Percentiles rank a stretch among this genome's conserved stretches.
These are phyloP conservation scores for Poecilia wingei DNA, from an alignment of 2,797 vertebrate genomes.

Conservation along the genomic window DNA sequence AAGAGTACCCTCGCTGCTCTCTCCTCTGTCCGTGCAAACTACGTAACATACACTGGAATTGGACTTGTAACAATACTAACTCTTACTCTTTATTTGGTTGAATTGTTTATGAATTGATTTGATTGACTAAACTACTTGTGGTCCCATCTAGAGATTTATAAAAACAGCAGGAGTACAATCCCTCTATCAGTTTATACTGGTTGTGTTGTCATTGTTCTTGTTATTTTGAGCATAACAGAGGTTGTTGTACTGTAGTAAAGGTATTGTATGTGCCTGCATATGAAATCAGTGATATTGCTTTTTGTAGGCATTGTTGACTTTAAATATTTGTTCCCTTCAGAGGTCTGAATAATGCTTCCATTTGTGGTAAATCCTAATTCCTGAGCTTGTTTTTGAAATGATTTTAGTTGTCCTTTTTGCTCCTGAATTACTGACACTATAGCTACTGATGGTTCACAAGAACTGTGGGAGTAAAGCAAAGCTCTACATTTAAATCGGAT, in stretches of 20 bases:
- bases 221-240: slow-evolving; percentile 76
- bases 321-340: slow-evolving; percentile 75
- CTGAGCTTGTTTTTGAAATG: slow-evolving; percentile 68
- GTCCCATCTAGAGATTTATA: slow-evolving; percentile 79
- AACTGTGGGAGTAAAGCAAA: slow-evolving; percentile 67
- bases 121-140: slow-evolving; percentile 72
- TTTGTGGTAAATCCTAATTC: slow-evolving; percentile 69
- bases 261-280: slow-evolving; percentile 83
- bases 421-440: slow-evolving; percentile 75
- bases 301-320: slow-evolving; percentile 77
- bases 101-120: slow-evolving; percentile 68
- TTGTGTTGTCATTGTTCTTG: slow-evolving; percentile 77
- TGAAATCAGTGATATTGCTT: slow-evolving; percentile 79
- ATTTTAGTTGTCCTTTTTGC: slow-evolving; percentile 66
- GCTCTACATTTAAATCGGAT: slow-evolving; percentile 52
- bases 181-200: slow-evolving; percentile 73
- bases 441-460: slow-evolving; percentile 71
- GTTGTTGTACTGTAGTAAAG: slow-evolving; percentile 79
- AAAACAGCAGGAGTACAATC: slow-evolving; percentile 81
- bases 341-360: slow-evolving; percentile 76
- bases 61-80: slow-evolving; percentile 73
- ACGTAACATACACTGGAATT: slow-evolving; percentile 79
- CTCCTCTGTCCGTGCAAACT: slow-evolving; percentile 67
- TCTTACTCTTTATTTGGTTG: slow-evolving; percentile 69
- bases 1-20: slow-evolving; percentile 62